Evolutionary conservation across 1,140 invertebrate genomes (phyloP).

Genomic region (Cyrtorhinus lividipennis): DNA sequence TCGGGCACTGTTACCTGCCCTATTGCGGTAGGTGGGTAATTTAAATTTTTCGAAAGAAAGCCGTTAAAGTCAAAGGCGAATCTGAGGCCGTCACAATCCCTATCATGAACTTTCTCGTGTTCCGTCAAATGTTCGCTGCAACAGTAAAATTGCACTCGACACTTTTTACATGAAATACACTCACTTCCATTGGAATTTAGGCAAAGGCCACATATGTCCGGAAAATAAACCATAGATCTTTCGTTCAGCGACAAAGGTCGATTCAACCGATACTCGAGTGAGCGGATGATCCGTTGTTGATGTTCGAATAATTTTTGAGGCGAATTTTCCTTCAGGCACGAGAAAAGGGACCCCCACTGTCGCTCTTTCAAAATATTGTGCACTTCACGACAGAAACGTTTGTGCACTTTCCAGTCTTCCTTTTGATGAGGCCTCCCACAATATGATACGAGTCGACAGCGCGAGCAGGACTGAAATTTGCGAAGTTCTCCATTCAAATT

Average conservation of each 20-base stretch:
- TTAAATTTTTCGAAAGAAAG: not conserved
- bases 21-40: not conserved
- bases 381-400: not conserved
- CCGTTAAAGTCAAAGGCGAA: not conserved
- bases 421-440: not conserved
- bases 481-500: not conserved
- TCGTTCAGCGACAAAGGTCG: not conserved
- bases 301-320: not conserved
- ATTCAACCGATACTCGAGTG: not conserved
- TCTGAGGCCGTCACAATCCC: not conserved
- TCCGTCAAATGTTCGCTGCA: not conserved
- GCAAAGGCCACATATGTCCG: not conserved
- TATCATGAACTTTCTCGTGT: not conserved
- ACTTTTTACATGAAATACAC: not conserved
- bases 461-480: not conserved
- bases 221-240: constrained; percentile 7
- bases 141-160: not conserved
- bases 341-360: not conserved
- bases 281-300: not conserved
- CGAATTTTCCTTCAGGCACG: not conserved
- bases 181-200: constrained; percentile 2
- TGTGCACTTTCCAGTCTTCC: not conserved
- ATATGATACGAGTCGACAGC: not conserved
- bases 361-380: not conserved
- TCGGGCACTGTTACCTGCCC: not conserved